A percentile compares a stretch with the other conserved stretches of the same genome.
phyloP scores from a whole-genome alignment of 2,888 invertebrate species.

The Aethes cnicana region DNA sequence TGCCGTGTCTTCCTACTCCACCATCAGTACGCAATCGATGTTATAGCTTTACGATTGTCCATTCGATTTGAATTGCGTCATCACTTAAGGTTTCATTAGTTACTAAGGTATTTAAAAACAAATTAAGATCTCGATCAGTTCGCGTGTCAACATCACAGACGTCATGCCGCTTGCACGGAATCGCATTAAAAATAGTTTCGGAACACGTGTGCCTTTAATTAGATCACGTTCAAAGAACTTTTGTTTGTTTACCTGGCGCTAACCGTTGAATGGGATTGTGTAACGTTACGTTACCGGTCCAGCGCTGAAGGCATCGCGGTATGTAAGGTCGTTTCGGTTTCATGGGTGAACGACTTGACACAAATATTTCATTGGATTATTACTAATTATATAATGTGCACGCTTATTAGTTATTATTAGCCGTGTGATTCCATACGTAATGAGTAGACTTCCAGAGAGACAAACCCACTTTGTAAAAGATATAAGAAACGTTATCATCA shows the following conservation, averaged over 20 bases:
- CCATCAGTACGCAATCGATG: too few species aligned
- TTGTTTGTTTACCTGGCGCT: conserved; percentile 25
- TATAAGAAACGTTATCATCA: too few species aligned
- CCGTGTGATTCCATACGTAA: too few species aligned
- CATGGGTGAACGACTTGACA: conserved; percentile 6
- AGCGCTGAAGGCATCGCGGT: conserved; percentile 9
- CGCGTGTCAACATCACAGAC: not conserved
- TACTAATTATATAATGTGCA: not conserved
- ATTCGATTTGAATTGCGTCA: too few species aligned
- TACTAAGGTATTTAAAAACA: too few species aligned
- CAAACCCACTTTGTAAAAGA: too few species aligned
- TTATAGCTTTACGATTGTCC: too few species aligned
- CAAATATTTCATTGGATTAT: conserved; percentile 2
- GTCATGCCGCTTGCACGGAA: not conserved
- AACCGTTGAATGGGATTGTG: conserved; percentile 27
- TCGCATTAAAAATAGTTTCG: conserved; percentile 9
- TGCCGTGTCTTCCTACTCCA: too few species aligned
- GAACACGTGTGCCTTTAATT: conserved; percentile 21
- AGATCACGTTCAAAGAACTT: conserved; percentile 29
- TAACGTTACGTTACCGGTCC: conserved; percentile 12
- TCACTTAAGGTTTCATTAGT: too few species aligned
- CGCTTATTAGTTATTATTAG: too few species aligned
- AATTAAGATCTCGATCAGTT: not conserved
- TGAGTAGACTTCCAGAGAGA: too few species aligned
- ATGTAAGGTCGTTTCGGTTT: not conserved